Conservation (phyloP, 1,140 invertebrate species). For the Pseudomyrmex cubaensis region DNA sequence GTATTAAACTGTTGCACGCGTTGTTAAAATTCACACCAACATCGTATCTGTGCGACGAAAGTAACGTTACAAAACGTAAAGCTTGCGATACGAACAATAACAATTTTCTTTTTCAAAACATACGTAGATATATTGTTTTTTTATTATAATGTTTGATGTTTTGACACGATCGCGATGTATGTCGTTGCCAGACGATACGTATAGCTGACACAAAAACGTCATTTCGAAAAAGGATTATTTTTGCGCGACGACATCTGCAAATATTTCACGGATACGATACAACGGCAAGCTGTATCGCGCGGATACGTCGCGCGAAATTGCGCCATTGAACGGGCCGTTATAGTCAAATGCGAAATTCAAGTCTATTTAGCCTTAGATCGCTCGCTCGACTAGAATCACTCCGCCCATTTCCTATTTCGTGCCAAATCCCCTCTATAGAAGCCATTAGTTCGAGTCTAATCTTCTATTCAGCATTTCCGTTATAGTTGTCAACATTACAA, state of each 20-base stretch:
- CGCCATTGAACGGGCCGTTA: slow-evolving; percentile 43
- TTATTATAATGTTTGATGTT: too few species aligned
- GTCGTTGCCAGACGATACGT: too few species aligned
- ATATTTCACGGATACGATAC: background rate
- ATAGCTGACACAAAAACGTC: too few species aligned
- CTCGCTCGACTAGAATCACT: slow-evolving; percentile 42
- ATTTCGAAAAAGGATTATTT: background rate
- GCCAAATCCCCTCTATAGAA: slow-evolving; percentile 47
- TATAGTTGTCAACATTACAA: slow-evolving; percentile 72
- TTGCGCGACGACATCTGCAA: background rate
- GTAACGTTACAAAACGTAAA: too few species aligned
- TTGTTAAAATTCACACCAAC: too few species aligned
- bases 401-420: slow-evolving; percentile 56
- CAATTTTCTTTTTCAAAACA: too few species aligned
- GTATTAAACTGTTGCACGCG: too few species aligned
- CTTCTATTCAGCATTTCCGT: slow-evolving; percentile 73
- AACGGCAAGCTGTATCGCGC: background rate
- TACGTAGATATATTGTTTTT: too few species aligned
- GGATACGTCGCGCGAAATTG: background rate
- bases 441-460: slow-evolving; percentile 75
- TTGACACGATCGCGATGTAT: too few species aligned
- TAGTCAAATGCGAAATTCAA: slow-evolving; percentile 58
- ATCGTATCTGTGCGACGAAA: too few species aligned
- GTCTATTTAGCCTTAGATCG: slow-evolving; percentile 69
- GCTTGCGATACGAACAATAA: too few species aligned